Evolutionary conservation across 2,797 vertebrate genomes (phyloP).

Genomic region (Tinamus major): DNA sequence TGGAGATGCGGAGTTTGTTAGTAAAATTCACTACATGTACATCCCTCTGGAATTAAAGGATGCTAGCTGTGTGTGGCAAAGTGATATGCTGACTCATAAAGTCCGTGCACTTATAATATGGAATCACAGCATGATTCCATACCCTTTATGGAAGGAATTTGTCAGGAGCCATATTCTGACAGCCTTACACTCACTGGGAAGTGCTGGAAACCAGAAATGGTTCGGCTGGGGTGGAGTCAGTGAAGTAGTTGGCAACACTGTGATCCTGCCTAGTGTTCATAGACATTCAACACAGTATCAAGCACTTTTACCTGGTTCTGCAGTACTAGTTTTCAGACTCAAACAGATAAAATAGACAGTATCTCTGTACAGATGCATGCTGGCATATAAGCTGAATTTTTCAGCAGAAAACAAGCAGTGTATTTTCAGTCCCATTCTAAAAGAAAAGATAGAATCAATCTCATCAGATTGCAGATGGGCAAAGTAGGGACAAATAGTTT

Average conservation of each 20-base stretch:
- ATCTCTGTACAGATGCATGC: not conserved
- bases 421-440: not conserved
- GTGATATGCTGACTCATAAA: not conserved
- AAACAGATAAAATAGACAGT: not conserved
- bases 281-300: not conserved
- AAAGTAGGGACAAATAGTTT: not conserved
- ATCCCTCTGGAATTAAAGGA: not conserved
- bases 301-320: not conserved
- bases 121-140: too few species aligned
- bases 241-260: not conserved
- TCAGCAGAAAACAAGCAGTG: not conserved
- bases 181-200: not conserved
- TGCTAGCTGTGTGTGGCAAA: not conserved
- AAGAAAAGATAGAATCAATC: not conserved
- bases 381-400: not conserved
- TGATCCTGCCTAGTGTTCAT: not conserved
- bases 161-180: not conserved
- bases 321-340: not conserved
- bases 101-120: not conserved
- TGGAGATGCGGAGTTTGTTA: not conserved
- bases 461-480: not conserved
- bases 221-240: not conserved
- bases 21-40: not conserved
- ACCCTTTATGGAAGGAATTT: not conserved
- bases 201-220: not conserved